Percentiles rank a stretch among this genome's conserved stretches.
phyloP scores from a whole-genome alignment of 2,888 invertebrate species.

The Aromia moschata region DNA sequence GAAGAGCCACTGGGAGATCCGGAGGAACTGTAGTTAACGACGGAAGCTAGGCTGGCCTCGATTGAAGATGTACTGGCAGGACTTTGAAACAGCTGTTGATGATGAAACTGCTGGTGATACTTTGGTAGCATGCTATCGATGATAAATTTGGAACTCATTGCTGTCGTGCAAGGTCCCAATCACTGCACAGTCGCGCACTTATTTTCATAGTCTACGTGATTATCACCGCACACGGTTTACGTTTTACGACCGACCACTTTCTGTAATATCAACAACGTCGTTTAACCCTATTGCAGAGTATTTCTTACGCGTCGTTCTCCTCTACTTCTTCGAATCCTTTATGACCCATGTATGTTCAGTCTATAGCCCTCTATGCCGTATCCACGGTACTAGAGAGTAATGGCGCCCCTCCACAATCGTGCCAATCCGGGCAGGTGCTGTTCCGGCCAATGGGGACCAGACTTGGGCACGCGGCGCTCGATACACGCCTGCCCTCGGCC shows the following conservation, averaged over 20 bases:
- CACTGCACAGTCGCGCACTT: slow-evolving; percentile 60
- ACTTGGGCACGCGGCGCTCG: slow-evolving; percentile 48
- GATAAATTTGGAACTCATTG: slow-evolving; percentile 97
- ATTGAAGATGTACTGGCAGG: slow-evolving; percentile 70
- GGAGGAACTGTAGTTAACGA: slow-evolving; percentile 69
- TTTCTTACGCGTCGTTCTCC: slow-evolving; percentile 69
- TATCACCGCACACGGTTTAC: slow-evolving; percentile 54
- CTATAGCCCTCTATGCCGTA: slow-evolving; percentile 85
- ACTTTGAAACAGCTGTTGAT: slow-evolving; percentile 71
- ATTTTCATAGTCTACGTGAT: slow-evolving; percentile 57
- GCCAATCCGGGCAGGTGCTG: slow-evolving; percentile 67
- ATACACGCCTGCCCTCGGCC: slow-evolving; percentile 41
- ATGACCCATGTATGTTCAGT: slow-evolving; percentile 86
- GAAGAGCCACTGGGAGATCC: slow-evolving; percentile 74
- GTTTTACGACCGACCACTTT: slow-evolving; percentile 58
- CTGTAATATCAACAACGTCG: slow-evolving; percentile 56
- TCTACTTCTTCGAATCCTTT: slow-evolving; percentile 82
- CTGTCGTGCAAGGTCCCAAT: slow-evolving; percentile 61
- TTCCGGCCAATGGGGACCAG: slow-evolving; percentile 61
- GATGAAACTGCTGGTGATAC: slow-evolving; percentile 82
- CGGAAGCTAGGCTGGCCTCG: slow-evolving; percentile 77
- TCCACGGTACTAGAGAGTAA: slow-evolving; percentile 69
- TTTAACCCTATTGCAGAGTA: slow-evolving; percentile 62
- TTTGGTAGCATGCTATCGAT: slow-evolving; percentile 98
- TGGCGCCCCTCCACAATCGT: slow-evolving; percentile 63